Base-by-base conservation (phyloP, 2,113 vertebrate genomes). In the Pipra filicauda region DNA sequence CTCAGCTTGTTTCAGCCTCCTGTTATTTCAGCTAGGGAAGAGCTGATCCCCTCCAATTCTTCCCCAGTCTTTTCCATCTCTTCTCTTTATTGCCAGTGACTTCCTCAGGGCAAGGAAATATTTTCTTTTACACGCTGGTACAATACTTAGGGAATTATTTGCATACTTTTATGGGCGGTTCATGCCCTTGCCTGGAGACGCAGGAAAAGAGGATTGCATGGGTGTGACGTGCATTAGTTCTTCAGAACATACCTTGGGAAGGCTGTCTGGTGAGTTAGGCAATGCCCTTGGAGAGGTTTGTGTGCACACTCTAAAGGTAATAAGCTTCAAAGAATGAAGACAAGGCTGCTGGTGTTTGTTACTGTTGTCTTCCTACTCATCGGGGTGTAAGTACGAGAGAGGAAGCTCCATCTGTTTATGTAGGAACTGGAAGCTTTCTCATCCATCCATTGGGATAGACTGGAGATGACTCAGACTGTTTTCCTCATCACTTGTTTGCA, bases 71-170 rank as follows among this genome's bases (percentile, higher is more conserved):
- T 52, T 88, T 91, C 89, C 81, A 70, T 61, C 37, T 74, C 64
- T 91, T 51, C 39, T 80, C 59, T 90, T 55, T 33, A 9, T 24
- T 69, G 57, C 33, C 4, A 2, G 15, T 46, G 30, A 75, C 76
- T 75, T 92, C 94, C 93, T 92, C 49, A 23, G 84, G 94, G 89
- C 96, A 95, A 91, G 84, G 89, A 96, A 97, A 96, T 89, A 65
- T 11, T 86, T 95, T 95, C 69, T 81, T 89, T 65, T 51, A 48
- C 5, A 0, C 0, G 1, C 65, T 52, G 49, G 88, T 89, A 67
- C 61, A 86, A 39, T 61, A 80, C 89, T 70, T 78, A 44, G 35
- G 2, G 52, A 81, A 57, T 69, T 49, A 97, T 95, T 95, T 92
- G 91, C 86, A 84, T 92, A 44, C 22, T 72, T 95, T 92, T 69